phyloP scores from a whole-genome alignment of 2,797 vertebrate species.

The Sebastes cheni region DNA sequence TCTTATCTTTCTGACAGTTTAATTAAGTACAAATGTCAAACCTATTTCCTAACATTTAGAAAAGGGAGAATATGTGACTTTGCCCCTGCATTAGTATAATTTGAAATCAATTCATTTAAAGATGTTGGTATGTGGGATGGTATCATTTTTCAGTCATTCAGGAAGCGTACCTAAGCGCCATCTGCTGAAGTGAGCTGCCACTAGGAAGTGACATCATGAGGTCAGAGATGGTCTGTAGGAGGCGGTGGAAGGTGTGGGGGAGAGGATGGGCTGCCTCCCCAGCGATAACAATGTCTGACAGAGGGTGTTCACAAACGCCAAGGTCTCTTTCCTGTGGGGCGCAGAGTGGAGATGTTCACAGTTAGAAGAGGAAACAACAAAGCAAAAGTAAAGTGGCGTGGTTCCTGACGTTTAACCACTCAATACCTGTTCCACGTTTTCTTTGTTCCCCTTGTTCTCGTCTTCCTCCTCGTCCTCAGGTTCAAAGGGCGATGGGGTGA shows the following conservation, averaged over 20 bases:
- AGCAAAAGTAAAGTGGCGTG: neutral
- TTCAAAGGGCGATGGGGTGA: conserved; percentile 94
- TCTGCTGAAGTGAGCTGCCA: conserved; percentile 97
- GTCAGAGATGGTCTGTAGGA: conserved; percentile 99
- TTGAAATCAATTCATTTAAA: neutral
- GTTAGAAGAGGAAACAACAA: neutral
- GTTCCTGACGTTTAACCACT: neutral
- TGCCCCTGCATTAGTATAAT: neutral
- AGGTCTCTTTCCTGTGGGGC: conserved; percentile 91
- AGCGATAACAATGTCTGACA: conserved; percentile 98
- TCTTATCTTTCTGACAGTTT: neutral
- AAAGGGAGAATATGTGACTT: neutral
- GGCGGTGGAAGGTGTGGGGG: conserved; percentile 97
- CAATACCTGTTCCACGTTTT: conserved; percentile 91
- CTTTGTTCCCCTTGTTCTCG: conserved; percentile 96
- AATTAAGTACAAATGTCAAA: neutral
- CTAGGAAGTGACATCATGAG: conserved; percentile 99
- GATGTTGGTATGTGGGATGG: neutral
- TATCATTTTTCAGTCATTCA: neutral
- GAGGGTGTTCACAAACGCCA: conserved; percentile 96
- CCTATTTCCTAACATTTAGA: neutral
- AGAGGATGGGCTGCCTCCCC: conserved; percentile 97
- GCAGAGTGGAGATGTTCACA: neutral
- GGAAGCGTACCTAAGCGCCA: conserved; percentile 91
- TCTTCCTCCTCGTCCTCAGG: conserved; percentile 97